These are phyloP conservation scores for Serripes groenlandicus DNA, from an alignment of 2,888 invertebrate species.

Conservation along the genomic window DNA sequence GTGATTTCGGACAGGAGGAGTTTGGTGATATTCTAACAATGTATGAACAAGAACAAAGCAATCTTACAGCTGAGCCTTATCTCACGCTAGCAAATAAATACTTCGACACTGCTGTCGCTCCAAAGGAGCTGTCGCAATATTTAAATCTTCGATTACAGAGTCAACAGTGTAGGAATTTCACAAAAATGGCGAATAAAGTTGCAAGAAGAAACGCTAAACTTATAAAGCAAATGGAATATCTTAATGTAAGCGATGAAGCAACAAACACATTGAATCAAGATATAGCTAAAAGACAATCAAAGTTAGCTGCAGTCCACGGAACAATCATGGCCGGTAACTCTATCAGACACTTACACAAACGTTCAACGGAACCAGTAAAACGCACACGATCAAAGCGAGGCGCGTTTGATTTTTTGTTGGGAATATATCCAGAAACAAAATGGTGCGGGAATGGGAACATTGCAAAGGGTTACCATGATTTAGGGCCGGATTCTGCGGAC, in stretches of 20 bases:
- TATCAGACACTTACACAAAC: not conserved
- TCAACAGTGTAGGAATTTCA: not conserved
- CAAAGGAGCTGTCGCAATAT: not conserved
- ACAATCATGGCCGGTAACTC: not conserved
- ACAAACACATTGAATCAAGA: not conserved
- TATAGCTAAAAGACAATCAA: not conserved
- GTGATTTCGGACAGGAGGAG: constrained; percentile 15
- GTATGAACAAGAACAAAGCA: not conserved
- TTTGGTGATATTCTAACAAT: constrained; percentile 48
- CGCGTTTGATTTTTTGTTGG: constrained; percentile 85
- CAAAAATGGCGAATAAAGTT: not conserved
- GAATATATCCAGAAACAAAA: constrained; percentile 95
- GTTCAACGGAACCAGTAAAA: too few relatives aligned
- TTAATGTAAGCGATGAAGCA: not conserved
- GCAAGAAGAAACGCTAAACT: not conserved
- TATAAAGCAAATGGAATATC: not conserved
- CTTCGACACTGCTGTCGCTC: not conserved
- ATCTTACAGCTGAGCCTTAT: constrained; percentile 31
- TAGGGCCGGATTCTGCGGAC: constrained; percentile 95
- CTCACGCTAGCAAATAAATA: not conserved
- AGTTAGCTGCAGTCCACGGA: not conserved
- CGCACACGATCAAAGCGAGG: constrained; percentile 48
- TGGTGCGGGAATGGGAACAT: constrained; percentile 97
- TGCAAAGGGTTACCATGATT: constrained; percentile 92
- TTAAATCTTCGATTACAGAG: not conserved